Percentiles rank a stretch among this genome's conserved stretches.
Conservation (phyloP, 2,888 invertebrate genomes). For the Lochmaea crataegi region DNA sequence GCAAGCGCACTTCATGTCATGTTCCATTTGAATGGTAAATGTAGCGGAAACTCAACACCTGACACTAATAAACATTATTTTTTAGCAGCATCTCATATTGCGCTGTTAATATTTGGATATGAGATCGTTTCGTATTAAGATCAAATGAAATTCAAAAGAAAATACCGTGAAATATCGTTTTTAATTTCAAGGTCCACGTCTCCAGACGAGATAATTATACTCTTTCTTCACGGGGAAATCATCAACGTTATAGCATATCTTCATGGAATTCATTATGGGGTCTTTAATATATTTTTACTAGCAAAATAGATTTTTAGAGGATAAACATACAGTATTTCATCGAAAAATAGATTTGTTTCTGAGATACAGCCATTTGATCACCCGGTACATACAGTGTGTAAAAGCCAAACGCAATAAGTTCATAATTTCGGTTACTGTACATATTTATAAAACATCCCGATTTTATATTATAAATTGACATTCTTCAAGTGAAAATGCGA, state of each 20-base stretch:
- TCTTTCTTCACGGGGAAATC: conserved; percentile 3
- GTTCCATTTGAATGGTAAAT: conserved; percentile 29
- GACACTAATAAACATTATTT: conserved; percentile 28
- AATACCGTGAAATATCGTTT: conserved; percentile 19
- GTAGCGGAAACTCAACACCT: conserved; percentile 29
- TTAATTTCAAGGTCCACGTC: conserved; percentile 26
- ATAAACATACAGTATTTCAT: background rate
- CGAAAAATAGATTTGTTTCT: too few relatives aligned
- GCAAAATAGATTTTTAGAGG: background rate
- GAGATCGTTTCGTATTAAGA: conserved; percentile 24
- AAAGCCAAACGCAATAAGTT: too few relatives aligned
- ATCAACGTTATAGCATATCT: background rate
- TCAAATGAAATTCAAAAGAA: conserved; percentile 24
- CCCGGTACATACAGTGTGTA: too few relatives aligned
- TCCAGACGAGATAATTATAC: conserved; percentile 13
- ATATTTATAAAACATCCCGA: too few relatives aligned
- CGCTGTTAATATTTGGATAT: conserved; percentile 12
- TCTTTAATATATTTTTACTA: background rate
- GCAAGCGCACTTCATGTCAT: conserved; percentile 29
- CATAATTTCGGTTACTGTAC: too few relatives aligned
- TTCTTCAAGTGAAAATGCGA: too few relatives aligned
- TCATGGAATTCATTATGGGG: background rate
- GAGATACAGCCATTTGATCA: too few relatives aligned
- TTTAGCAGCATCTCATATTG: conserved; percentile 11
- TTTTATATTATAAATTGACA: too few relatives aligned